Evolutionary conservation across 1,140 invertebrate genomes (phyloP), one percentile per base, ranked within the genome.

Genomic region (Drosophila serrata): DNA sequence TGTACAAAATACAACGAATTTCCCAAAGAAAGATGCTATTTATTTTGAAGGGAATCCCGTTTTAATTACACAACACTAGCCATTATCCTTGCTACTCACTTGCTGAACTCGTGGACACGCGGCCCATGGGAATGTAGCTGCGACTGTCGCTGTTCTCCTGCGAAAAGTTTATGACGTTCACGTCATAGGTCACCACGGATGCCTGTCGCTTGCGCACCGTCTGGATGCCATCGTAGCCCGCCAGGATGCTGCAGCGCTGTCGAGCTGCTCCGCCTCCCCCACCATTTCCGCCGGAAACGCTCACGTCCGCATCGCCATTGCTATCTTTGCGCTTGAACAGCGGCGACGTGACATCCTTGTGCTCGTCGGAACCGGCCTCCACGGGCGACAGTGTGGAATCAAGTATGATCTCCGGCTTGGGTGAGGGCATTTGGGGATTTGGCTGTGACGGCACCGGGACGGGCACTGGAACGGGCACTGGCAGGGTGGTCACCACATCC

Each of bases 121-220:
- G 82, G n/a, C 87, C 91, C 86, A 92, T 88, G 37, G 91, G 91
- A 59, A 91, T 91, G 59, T 82, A 93, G 82, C 81, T 93, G 63
- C 75, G 92, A 90, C 87, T 88, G 63, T 91, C 91, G 58, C 87
- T 85, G 46, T 90, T 80, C 33, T 92, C 92, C 72, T 92, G 90
- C 57, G 92, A 85, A 63, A 93, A 93, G 70, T 93, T 92, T 43
- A 93, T 93, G 77, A 93, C 92, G 76, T 93, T 93, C 9, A 93
- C 92, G 53, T 93, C 92, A 69, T 93, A 93, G 58, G 92, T 93
- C 45, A 93, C 92, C 59, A 92, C 90, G 7, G 92, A 92, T 8
- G 92, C 91, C 49, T 93, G 90, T 51, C 92, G 85, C 64, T 92
- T 92, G 27, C 92, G 86, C 39, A 86, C 72, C 7, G 78, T 80